Evolutionary conservation across 2,113 vertebrate genomes (phyloP).

Genomic region (Saccopteryx bilineata): DNA sequence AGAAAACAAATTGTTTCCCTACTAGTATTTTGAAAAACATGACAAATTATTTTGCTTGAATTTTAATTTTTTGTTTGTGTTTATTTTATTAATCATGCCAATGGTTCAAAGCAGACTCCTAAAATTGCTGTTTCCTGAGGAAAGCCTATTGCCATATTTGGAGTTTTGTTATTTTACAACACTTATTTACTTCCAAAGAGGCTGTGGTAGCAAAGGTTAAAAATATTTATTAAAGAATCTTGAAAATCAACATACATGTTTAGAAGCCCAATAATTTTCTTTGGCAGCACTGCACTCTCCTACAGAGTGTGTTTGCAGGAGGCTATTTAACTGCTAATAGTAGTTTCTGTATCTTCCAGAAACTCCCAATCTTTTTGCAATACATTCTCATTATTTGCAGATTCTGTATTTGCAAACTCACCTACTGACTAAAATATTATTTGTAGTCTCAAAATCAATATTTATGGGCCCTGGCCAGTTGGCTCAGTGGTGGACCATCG

Average conservation of each 20-base stretch:
- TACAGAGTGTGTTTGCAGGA: not conserved
- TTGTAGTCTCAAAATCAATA: not conserved
- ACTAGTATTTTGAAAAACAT: constrained; percentile 48
- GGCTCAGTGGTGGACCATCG: no score
- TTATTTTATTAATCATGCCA: constrained; percentile 39
- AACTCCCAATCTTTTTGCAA: not conserved
- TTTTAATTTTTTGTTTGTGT: constrained; percentile 33
- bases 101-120: constrained; percentile 40
- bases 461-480: no score
- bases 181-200: constrained; percentile 26
- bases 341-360: not conserved
- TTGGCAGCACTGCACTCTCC: not conserved
- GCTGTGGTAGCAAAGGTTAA: not conserved
- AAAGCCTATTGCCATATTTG: not conserved
- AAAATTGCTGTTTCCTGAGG: constrained; percentile 47
- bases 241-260: constrained; percentile 37
- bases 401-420: not conserved
- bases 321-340: not conserved
- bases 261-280: not conserved
- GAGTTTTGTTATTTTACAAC: constrained; percentile 26
- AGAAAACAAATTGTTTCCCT: constrained; percentile 53
- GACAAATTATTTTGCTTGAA: not conserved
- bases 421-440: not conserved
- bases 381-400: not conserved
- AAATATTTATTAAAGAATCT: constrained; percentile 57